A percentile compares a stretch with the other conserved stretches of the same genome.
Conservation (phyloP, 2,888 invertebrate genomes). For the Andrena hattorfiana region DNA sequence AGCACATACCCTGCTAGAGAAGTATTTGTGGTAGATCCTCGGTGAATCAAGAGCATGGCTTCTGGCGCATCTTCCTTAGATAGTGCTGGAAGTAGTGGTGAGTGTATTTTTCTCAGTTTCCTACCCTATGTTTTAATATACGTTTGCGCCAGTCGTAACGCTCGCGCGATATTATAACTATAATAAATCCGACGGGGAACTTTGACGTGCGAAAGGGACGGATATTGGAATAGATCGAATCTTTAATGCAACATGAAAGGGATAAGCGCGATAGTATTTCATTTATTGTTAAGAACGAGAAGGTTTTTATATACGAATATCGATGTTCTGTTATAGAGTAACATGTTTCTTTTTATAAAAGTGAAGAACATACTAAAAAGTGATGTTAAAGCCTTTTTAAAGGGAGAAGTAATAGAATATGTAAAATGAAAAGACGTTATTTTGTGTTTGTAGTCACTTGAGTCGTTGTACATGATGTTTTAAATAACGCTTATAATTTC, state of each 20-base stretch:
- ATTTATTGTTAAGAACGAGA: background rate
- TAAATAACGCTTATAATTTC: slow-evolving; percentile 52
- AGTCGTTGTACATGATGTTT: background rate
- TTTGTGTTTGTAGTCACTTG: background rate
- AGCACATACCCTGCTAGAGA: slow-evolving; percentile 75
- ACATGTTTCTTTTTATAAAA: background rate
- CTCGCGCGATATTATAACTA: background rate
- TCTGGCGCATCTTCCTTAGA: slow-evolving; percentile 92
- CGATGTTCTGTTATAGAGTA: background rate
- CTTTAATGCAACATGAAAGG: background rate
- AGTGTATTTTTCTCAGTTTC: slow-evolving; percentile 74
- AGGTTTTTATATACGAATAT: background rate
- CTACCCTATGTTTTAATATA: background rate
- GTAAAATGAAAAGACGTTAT: background rate
- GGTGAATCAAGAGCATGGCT: slow-evolving; percentile 87
- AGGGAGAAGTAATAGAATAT: background rate
- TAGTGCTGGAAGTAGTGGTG: slow-evolving; percentile 92
- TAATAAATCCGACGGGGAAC: background rate
- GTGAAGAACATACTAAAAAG: background rate
- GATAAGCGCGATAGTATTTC: background rate
- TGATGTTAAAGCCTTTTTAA: background rate
- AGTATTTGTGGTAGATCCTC: slow-evolving; percentile 72
- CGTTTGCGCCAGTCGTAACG: background rate
- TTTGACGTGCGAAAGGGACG: slow-evolving; percentile 12
- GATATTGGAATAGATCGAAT: background rate